Percentiles rank a stretch among this genome's conserved stretches.
Conservation (phyloP, 2,888 invertebrate genomes). For the Catocala sponsa region DNA sequence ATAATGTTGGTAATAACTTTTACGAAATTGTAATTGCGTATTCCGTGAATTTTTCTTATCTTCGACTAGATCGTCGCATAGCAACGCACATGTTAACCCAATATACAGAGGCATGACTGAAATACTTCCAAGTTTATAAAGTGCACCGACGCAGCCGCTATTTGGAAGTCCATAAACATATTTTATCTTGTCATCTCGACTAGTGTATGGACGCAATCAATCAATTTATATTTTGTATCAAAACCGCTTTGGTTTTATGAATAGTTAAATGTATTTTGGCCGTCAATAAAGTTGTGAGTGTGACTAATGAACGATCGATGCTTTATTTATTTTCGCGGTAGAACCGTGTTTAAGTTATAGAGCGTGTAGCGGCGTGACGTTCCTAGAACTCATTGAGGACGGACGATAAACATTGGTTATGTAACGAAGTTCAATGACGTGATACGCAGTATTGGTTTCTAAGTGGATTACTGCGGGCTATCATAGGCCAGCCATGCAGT, state of each 20-base stretch:
- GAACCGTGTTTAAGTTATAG: conserved; percentile 29
- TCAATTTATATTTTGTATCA: conserved; percentile 53
- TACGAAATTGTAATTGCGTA: conserved; percentile 46
- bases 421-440: conserved; percentile 60
- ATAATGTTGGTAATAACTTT: conserved; percentile 53
- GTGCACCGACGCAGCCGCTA: background rate
- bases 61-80: conserved; percentile 21
- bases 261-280: conserved; percentile 53
- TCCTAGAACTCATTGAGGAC: conserved; percentile 41
- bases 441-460: conserved; percentile 62
- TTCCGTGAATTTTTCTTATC: conserved; percentile 34
- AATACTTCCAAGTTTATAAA: conserved; percentile 20
- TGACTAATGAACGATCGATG: conserved; percentile 39
- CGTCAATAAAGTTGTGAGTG: conserved; percentile 49
- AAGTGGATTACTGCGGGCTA: conserved; percentile 75
- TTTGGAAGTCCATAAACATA: conserved; percentile 27
- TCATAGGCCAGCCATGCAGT: conserved; percentile 61
- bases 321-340: conserved; percentile 49
- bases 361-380: conserved; percentile 30
- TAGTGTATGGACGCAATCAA: conserved; percentile 45
- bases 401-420: conserved; percentile 41
- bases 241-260: conserved; percentile 50
- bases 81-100: conserved; percentile 14
- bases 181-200: conserved; percentile 31
- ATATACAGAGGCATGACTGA: conserved; percentile 9